A percentile compares a stretch with the other conserved stretches of the same genome.
phyloP scores from a whole-genome alignment of 2,888 invertebrate species.

The Anthophora plumipes region DNA sequence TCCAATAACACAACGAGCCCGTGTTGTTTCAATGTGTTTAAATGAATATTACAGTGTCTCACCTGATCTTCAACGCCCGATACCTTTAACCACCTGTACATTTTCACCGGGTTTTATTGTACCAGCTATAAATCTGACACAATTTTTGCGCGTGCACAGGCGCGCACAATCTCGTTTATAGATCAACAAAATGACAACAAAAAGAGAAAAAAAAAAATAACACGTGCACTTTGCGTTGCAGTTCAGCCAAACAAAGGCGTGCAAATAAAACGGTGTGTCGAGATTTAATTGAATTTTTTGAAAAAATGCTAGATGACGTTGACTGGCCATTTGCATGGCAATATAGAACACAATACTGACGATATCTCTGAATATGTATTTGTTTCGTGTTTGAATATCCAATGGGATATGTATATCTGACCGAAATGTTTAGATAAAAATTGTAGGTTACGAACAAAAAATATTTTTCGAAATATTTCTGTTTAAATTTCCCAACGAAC shows the following conservation, averaged over 20 bases:
- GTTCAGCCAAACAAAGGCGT: background rate
- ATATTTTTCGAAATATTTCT: no score
- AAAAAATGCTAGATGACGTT: background rate
- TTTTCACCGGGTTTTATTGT: background rate
- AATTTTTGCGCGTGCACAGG: background rate
- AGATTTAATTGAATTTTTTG: background rate
- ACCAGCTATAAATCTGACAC: background rate
- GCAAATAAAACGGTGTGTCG: background rate
- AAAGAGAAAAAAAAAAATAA: no score
- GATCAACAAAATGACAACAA: background rate
- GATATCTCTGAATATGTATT: background rate
- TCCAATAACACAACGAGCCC: conserved; percentile 6
- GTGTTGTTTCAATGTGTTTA: conserved; percentile 3
- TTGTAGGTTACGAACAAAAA: no score
- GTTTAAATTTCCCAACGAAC: no score
- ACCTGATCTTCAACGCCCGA: background rate
- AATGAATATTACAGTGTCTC: background rate
- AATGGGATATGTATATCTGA: background rate
- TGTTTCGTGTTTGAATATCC: background rate
- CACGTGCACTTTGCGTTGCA: background rate
- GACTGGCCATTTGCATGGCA: background rate
- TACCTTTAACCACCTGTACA: background rate
- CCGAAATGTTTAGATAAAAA: background rate
- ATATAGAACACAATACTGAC: background rate
- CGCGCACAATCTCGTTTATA: background rate